phyloP scores from a whole-genome alignment of 2,113 vertebrate genomes.

The Pomatostomus ruficeps region DNA sequence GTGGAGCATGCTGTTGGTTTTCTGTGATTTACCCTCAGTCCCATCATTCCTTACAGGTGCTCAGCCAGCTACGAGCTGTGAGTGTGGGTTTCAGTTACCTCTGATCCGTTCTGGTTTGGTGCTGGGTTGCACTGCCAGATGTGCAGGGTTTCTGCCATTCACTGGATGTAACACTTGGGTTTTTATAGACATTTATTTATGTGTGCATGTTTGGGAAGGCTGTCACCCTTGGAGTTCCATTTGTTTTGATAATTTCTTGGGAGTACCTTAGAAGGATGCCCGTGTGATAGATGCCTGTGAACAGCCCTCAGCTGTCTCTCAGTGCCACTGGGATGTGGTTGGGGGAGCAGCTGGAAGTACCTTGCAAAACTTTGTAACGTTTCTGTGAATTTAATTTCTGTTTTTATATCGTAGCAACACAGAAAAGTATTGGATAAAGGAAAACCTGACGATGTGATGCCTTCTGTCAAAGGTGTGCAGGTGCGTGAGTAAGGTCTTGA shows the following conservation, averaged over 20 bases:
- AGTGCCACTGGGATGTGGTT: accelerated
- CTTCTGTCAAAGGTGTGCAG: constrained; percentile 91
- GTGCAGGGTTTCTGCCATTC: neutral
- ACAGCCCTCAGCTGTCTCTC: neutral
- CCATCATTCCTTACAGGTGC: neutral
- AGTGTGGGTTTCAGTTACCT: neutral
- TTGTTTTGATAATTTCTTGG: neutral
- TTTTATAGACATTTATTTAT: accelerated
- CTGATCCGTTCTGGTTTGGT: neutral
- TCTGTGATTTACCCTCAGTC: neutral
- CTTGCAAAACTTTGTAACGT: neutral
- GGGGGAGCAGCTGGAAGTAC: neutral
- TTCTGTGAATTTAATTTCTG: neutral
- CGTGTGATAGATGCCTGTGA: neutral
- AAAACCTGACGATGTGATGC: constrained; percentile 96
- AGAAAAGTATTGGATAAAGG: constrained; percentile 99
- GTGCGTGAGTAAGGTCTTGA: constrained; percentile 62
- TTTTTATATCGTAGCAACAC: constrained; percentile 87
- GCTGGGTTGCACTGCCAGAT: neutral
- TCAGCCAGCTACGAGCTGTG: neutral
- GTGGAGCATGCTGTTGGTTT: constrained; percentile 12
- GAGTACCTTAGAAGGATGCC: neutral
- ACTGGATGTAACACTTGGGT: neutral
- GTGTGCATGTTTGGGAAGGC: neutral
- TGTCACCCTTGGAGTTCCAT: neutral